Evolutionary conservation across 2,888 invertebrate genomes (phyloP).

Genomic region (Protonemura montana): DNA sequence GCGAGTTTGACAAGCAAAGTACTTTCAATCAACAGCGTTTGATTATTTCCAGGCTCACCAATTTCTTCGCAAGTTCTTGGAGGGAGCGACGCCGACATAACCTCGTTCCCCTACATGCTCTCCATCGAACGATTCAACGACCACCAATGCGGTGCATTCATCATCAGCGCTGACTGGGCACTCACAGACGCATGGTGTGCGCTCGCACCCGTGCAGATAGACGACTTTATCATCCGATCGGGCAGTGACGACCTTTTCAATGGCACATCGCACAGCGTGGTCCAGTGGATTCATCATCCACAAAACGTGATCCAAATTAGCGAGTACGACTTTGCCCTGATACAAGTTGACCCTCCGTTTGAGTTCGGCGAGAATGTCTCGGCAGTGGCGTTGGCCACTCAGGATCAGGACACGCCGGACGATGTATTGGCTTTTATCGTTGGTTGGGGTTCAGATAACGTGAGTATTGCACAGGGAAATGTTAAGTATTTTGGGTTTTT

Average conservation of each 20-base stretch:
- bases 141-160: neutral
- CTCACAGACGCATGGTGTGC: neutral
- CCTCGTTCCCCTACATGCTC: neutral
- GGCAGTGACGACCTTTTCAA: neutral
- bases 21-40: too few species aligned
- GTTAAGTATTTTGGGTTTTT: neutral
- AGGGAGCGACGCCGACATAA: neutral
- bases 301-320: neutral
- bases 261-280: neutral
- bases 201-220: neutral
- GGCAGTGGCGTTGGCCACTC: neutral
- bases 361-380: neutral
- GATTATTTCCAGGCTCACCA: neutral
- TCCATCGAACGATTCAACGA: neutral
- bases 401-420: neutral
- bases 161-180: neutral
- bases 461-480: neutral
- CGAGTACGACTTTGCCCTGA: neutral
- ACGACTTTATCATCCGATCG: neutral
- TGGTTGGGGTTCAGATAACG: neutral
- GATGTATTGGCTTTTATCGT: neutral
- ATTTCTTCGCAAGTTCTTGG: neutral
- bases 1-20: too few species aligned
- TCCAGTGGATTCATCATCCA: neutral
- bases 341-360: neutral